These are phyloP conservation scores for Leptinotarsa peninsularis DNA, from an alignment of 2,888 invertebrate genomes.

Conservation along the genomic window DNA sequence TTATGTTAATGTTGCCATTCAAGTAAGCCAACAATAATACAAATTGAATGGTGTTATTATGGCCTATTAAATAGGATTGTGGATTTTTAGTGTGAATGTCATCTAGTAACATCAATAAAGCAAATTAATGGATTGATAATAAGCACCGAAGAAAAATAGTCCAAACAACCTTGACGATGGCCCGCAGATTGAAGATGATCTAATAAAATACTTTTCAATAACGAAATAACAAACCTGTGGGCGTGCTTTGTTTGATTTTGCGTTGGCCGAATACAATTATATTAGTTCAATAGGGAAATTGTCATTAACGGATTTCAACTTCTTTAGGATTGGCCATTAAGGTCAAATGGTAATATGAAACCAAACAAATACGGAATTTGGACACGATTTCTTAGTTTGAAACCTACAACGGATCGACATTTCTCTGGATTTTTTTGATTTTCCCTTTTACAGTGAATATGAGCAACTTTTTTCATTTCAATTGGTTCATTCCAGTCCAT, in stretches of 20 bases:
- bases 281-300: background rate
- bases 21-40: background rate
- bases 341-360: no score
- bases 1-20: background rate
- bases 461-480: no score
- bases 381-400: no score
- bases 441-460: no score
- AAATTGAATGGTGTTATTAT: background rate
- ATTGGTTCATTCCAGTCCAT: no score
- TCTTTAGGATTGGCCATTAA: no score
- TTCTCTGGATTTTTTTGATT: no score
- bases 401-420: no score
- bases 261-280: background rate
- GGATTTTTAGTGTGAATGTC: background rate
- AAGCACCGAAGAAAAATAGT: background rate
- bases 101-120: background rate
- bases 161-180: background rate
- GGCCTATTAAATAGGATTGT: background rate
- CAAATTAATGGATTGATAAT: background rate
- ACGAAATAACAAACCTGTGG: background rate
- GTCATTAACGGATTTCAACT: background rate
- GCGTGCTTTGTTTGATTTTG: background rate
- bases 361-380: no score
- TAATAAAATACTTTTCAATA: background rate
- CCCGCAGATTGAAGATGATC: slow-evolving; percentile 3